Conservation (phyloP, 2,113 vertebrate species). For the Chrysochloris asiatica region DNA sequence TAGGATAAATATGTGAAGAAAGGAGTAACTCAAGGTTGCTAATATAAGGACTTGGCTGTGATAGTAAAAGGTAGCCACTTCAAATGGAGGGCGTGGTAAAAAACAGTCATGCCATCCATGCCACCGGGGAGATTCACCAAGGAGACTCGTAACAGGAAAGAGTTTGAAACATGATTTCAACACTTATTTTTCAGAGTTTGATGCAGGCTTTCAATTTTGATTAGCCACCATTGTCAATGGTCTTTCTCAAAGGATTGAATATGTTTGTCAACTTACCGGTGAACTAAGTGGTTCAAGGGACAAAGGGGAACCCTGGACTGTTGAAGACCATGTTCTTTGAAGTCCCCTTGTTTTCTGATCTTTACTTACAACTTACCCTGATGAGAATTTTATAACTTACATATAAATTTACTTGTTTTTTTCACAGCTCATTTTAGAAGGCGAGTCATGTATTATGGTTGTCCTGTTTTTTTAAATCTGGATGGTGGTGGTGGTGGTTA, state of each 20-base stretch:
- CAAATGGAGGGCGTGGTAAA: background rate
- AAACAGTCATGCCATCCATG: accelerated
- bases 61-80: background rate
- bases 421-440: background rate
- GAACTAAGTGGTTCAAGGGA: background rate
- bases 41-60: background rate
- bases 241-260: background rate
- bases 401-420: background rate
- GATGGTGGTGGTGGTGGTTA: no score
- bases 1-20: background rate
- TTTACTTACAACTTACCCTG: background rate
- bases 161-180: background rate
- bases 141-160: background rate
- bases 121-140: background rate
- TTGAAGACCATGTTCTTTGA: background rate
- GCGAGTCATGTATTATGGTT: background rate
- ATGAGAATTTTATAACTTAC: background rate
- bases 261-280: background rate
- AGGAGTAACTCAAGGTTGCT: background rate
- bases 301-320: background rate
- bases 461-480: background rate
- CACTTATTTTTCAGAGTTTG: constrained; percentile 9
- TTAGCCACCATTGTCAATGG: background rate
- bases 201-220: background rate
- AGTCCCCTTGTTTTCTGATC: background rate